phyloP scores from a whole-genome alignment of 2,113 vertebrate species.

The Eretmochelys imbricata region DNA sequence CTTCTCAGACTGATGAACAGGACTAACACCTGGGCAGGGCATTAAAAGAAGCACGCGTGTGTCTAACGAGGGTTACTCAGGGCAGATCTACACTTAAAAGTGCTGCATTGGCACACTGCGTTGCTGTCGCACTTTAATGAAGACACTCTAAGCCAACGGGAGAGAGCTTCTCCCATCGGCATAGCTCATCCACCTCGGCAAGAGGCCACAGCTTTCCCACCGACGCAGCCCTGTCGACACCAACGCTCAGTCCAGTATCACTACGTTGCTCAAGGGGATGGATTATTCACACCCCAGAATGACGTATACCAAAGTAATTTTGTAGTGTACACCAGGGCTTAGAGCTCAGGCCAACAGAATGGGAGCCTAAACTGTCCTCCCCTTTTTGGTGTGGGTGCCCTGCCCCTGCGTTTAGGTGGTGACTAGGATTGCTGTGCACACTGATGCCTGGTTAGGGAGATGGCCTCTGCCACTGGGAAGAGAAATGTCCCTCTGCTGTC shows the following conservation, averaged over 20 bases:
- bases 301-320: neutral
- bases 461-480: neutral
- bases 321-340: neutral
- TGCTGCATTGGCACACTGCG: neutral
- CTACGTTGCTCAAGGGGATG: neutral
- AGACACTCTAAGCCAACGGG: neutral
- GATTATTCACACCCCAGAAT: neutral
- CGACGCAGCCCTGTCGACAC: neutral
- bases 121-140: neutral
- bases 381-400: neutral
- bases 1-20: neutral
- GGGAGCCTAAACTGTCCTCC: no score
- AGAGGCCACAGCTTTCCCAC: neutral
- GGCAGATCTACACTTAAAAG: no score
- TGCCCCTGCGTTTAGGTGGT: neutral
- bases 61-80: rapidly evolving
- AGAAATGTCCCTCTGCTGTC: neutral
- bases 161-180: neutral
- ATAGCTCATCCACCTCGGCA: neutral
- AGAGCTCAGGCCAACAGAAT: rapidly evolving
- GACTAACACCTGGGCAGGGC: neutral
- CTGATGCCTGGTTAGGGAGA: neutral
- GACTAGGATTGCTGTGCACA: neutral
- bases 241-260: no score
- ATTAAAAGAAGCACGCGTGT: neutral